Evolutionary conservation across 2,888 invertebrate species (phyloP).

Genomic region (Chydorus sphaericus): DNA sequence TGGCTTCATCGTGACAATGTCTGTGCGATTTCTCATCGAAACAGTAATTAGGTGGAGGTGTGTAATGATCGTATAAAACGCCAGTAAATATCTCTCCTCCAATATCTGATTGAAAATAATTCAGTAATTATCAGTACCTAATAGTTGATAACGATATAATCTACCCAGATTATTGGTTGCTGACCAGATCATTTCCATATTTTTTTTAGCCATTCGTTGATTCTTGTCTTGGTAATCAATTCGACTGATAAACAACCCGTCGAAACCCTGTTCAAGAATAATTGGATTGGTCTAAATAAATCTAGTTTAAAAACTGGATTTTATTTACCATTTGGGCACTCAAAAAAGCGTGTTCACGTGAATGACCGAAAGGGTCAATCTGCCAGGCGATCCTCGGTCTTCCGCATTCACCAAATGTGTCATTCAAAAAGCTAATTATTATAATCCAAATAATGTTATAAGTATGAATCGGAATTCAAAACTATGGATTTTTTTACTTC

Average conservation of each 20-base stretch:
- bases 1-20: constrained; percentile 26
- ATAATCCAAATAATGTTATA: not conserved
- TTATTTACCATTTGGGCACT: constrained; percentile 31
- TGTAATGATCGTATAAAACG: constrained; percentile 29
- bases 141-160: not conserved
- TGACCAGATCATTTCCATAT: constrained; percentile 32
- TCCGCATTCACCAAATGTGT: constrained; percentile 55
- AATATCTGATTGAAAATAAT: constrained; percentile 21
- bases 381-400: constrained; percentile 67
- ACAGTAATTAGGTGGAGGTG: constrained; percentile 36
- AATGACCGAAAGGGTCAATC: constrained; percentile 75
- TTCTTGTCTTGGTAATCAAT: constrained; percentile 31
- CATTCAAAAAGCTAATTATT: constrained; percentile 34
- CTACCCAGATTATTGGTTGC: constrained; percentile 6
- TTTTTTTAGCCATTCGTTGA: constrained; percentile 3
- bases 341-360: constrained; percentile 48
- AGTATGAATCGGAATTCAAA: too few species aligned
- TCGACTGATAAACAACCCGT: constrained; percentile 33
- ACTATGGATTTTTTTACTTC: too few species aligned
- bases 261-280: constrained; percentile 27
- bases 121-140: not conserved
- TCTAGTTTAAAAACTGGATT: too few species aligned
- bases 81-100: constrained; percentile 35
- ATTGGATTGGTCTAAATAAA: too few species aligned
- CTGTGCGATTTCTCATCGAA: too few species aligned